Percentiles rank a stretch among this genome's conserved stretches.
These are phyloP conservation scores for Laticauda laticaudata DNA, from an alignment of 2,113 vertebrate species.

Conservation along the genomic window DNA sequence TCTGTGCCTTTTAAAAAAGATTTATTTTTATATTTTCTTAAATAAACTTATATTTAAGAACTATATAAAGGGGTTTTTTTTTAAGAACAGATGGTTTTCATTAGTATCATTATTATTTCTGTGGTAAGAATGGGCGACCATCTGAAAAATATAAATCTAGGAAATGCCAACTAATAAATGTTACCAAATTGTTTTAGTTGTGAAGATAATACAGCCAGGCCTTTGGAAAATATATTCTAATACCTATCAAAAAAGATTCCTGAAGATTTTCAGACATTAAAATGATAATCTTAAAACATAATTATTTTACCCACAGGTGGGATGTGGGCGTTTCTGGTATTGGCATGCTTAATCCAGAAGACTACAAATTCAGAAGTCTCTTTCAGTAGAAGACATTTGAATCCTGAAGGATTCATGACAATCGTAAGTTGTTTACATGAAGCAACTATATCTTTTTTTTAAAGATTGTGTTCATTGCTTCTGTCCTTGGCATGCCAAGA, in stretches of 20 bases:
- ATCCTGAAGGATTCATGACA: slow-evolving; percentile 8
- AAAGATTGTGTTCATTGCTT: not conserved
- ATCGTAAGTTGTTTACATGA: not conserved
- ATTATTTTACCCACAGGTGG: not conserved
- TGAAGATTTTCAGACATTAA: not conserved
- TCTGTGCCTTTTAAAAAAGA: not conserved
- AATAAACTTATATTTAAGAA: not conserved
- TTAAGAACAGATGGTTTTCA: not conserved
- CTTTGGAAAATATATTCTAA: not conserved
- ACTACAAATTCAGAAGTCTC: not conserved
- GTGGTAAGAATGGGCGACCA: not conserved
- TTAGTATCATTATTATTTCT: not conserved
- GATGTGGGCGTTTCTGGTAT: not conserved
- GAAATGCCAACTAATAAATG: not conserved
- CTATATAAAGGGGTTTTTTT: not conserved
- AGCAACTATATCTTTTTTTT: not conserved
- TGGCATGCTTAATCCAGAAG: not conserved
- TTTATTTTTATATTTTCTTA: not conserved
- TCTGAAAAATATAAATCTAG: not conserved
- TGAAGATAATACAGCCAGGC: not conserved
- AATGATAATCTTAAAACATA: not conserved
- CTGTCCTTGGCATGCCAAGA: not conserved
- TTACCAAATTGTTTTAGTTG: not conserved
- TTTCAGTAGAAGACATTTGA: not conserved
- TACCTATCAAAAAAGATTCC: not conserved